These are phyloP conservation scores for Porphyrio hochstetteri DNA, from an alignment of 2,113 vertebrate species.

Conservation along the genomic window DNA sequence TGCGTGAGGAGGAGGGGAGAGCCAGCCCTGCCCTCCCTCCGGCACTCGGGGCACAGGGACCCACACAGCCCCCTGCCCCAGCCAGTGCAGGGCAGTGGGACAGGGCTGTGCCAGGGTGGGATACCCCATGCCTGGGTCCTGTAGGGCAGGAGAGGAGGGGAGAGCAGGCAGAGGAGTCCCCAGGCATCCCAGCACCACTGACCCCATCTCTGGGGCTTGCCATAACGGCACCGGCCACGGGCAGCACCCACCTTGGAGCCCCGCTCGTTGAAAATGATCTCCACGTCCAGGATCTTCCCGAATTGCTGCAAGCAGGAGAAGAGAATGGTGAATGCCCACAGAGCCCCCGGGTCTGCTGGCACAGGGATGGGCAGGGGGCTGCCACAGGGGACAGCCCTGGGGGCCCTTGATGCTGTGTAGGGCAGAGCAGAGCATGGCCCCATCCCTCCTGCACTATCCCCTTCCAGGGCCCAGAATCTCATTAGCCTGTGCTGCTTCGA, in stretches of 20 bases:
- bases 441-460: not conserved
- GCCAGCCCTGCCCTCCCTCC: not conserved
- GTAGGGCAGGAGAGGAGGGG: constrained; percentile 6
- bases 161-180: constrained; percentile 62
- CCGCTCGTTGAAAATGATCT: constrained; percentile 98
- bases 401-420: not conserved
- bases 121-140: not conserved
- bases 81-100: accelerated
- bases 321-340: not conserved
- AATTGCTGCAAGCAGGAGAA: constrained; percentile 87
- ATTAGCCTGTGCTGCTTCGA: not conserved
- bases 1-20: not conserved
- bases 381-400: not conserved
- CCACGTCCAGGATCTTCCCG: constrained; percentile 96
- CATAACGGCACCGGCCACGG: not conserved
- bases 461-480: not conserved
- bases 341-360: not conserved
- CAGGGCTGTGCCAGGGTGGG: accelerated
- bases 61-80: accelerated
- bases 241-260: constrained; percentile 94
- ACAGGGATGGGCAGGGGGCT: not conserved
- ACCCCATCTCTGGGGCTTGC: not conserved
- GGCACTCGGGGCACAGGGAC: accelerated
- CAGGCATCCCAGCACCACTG: constrained; percentile 13
- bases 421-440: not conserved